These are phyloP conservation scores for Erythrocercus mccallii DNA, from an alignment of 2,113 vertebrate genomes.

Conservation along the genomic window DNA sequence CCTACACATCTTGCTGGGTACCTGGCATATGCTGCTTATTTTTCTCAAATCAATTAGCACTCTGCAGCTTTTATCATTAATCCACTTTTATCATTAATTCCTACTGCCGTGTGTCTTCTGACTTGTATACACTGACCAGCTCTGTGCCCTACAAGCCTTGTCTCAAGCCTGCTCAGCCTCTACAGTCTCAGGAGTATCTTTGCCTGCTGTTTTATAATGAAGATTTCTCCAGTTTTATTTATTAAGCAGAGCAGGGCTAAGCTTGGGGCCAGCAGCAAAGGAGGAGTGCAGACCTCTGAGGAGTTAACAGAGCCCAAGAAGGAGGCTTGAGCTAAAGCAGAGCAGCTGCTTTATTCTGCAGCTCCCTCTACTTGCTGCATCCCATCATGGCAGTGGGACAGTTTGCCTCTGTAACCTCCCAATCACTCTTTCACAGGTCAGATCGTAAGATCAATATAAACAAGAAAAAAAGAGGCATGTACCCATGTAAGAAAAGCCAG, in stretches of 20 bases:
- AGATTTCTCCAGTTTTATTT: neutral
- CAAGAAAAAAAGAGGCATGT: neutral
- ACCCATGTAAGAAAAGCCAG: neutral
- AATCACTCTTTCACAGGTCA: neutral
- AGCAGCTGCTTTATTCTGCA: slow-evolving; percentile 47
- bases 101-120: neutral
- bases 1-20: neutral
- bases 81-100: neutral
- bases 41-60: neutral
- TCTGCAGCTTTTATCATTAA: neutral
- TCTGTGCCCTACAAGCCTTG: neutral
- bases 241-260: neutral
- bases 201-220: neutral
- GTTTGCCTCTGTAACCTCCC: neutral
- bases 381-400: neutral
- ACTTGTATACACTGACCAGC: neutral
- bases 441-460: slow-evolving; percentile 22
- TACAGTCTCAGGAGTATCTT: neutral
- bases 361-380: slow-evolving; percentile 57
- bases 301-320: neutral
- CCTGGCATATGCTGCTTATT: neutral
- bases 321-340: neutral
- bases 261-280: neutral
- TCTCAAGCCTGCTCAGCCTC: neutral
- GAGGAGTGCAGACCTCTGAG: neutral